Evolutionary conservation across 2,888 invertebrate genomes (phyloP).

Genomic region (Scaeva pyrastri): DNA sequence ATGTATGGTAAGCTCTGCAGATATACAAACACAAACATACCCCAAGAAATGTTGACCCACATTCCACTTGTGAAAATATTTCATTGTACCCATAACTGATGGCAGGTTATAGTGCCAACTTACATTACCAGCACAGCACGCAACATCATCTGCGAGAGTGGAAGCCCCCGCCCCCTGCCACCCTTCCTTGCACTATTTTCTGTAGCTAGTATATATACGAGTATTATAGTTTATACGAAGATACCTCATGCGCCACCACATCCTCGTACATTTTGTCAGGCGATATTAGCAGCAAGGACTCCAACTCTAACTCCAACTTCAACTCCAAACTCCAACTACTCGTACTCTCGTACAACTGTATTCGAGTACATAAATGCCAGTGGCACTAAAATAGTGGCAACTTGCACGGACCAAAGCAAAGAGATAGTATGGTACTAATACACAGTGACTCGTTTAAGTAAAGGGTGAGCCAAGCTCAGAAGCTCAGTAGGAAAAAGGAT

Average conservation of each 20-base stretch:
- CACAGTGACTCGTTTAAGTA: conserved; percentile 64
- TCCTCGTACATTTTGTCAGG: conserved; percentile 72
- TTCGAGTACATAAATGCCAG: conserved; percentile 62
- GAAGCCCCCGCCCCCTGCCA: not conserved
- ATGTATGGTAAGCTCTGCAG: conserved; percentile 38
- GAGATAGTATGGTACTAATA: conserved; percentile 64
- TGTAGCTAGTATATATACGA: not conserved
- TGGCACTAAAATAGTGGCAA: conserved; percentile 72
- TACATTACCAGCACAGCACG: conserved; percentile 69
- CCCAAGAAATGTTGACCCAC: conserved; percentile 73
- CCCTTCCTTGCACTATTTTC: not conserved
- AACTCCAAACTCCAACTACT: too few relatives aligned
- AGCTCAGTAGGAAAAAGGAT: conserved; percentile 60
- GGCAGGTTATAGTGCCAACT: conserved; percentile 74
- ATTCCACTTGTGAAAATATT: conserved; percentile 74
- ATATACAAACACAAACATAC: conserved; percentile 64
- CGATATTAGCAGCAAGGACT: conserved; percentile 71
- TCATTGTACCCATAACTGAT: conserved; percentile 75
- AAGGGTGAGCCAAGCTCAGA: conserved; percentile 56
- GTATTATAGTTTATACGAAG: conserved; percentile 23
- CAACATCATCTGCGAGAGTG: conserved; percentile 51
- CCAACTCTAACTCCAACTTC: too few relatives aligned
- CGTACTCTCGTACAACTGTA: conserved; percentile 14
- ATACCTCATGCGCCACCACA: conserved; percentile 28
- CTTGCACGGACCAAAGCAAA: conserved; percentile 62